Evolutionary conservation across 1,140 invertebrate species (phyloP).

Genomic region (Camponotus pennsylvanicus): DNA sequence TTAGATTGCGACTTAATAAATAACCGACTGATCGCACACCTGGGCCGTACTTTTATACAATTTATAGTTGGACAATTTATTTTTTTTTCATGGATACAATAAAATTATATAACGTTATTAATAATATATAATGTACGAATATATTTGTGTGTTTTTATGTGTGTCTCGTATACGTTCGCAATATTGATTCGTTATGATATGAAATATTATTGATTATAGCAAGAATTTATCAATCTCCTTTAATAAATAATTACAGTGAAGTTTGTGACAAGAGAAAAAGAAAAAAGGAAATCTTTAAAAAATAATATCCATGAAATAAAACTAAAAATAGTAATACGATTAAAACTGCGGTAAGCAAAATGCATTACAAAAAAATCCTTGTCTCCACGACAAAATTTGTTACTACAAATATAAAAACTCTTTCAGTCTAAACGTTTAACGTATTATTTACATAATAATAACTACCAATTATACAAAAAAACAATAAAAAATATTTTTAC

Average conservation of each 20-base stretch:
- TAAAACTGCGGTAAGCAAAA: neutral
- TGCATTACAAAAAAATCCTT: neutral
- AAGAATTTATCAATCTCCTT: neutral
- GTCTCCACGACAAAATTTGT: neutral
- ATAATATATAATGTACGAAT: neutral
- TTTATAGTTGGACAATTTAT: constrained; percentile 2
- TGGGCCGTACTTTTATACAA: constrained; percentile 1
- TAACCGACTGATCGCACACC: constrained; percentile 11
- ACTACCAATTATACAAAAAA: neutral
- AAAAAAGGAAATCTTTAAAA: neutral
- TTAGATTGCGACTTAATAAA: constrained; percentile 51
- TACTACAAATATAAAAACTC: neutral
- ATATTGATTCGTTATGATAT: neutral
- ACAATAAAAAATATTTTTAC: neutral
- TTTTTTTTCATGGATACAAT: neutral
- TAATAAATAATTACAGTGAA: neutral
- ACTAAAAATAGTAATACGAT: constrained; percentile 15
- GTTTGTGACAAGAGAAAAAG: neutral
- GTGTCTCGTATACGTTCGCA: neutral
- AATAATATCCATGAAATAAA: neutral
- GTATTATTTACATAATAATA: neutral
- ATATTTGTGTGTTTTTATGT: too few species aligned
- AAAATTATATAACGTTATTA: neutral
- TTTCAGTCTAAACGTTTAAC: neutral
- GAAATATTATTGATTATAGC: neutral